Conservation (phyloP, 2,797 vertebrate species). For the Galago senegalensis region DNA sequence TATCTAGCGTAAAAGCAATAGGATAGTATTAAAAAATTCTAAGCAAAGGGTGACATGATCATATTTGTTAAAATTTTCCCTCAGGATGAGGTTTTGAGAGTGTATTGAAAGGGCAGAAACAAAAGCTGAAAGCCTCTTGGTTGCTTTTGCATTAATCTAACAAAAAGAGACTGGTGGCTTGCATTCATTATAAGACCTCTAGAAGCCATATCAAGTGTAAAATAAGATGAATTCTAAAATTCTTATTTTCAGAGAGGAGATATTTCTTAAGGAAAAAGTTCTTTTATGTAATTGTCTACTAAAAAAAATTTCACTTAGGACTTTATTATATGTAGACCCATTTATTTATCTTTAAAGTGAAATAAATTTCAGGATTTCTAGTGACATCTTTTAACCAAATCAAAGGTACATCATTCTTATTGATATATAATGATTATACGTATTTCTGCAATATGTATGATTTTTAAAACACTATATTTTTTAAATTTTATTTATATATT, state of each 20-base stretch:
- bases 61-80: neutral
- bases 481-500: no score
- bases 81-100: neutral
- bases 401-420: neutral
- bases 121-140: neutral
- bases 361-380: neutral
- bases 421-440: neutral
- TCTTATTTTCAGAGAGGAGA: neutral
- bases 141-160: neutral
- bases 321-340: neutral
- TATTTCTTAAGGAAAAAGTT: conserved; percentile 12
- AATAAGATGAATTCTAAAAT: neutral
- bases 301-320: neutral
- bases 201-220: neutral
- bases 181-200: neutral
- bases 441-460: neutral
- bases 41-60: neutral
- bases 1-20: neutral
- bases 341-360: neutral
- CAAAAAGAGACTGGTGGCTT: neutral
- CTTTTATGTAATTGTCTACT: neutral
- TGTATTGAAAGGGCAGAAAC: neutral
- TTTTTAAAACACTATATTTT: neutral
- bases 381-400: neutral
- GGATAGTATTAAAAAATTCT: neutral